Evolutionary conservation across 2,888 invertebrate species (phyloP), one percentile per base, ranked within the genome.

Genomic region (Zygaena filipendulae): DNA sequence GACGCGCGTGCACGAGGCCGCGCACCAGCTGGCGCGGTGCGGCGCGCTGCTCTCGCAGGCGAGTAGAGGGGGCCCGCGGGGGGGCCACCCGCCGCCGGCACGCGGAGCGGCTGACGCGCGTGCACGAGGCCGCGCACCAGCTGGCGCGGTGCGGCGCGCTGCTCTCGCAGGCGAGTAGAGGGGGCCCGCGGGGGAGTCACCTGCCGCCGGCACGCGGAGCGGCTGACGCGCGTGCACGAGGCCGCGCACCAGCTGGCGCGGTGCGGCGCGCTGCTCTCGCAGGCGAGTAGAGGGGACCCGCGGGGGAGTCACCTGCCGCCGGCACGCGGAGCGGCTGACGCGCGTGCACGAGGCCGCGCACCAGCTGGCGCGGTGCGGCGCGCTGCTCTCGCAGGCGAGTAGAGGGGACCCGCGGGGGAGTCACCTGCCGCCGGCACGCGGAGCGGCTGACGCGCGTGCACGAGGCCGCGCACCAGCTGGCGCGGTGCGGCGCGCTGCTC

Each of bases 121-220:
- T 94, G 0, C 87, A 90, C 25, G 91, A 94, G 38, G 84, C 96
- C 8, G 88, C 92, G 0, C 87, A 91, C 46, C 91, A 93, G 51
- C 64, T 97, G 29, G 87, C 88, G 19, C 82, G 91, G 13, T 93
- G 95, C 52, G 90, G 92, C 58, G 86, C 88, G 30, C 69, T 91
- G 30, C 75, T 97, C 10, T 91, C 57, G 7, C 68, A 69, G 66
- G 72, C 63, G 27, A 19, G 9, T 26, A 11, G 13, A 27, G n/a
- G 8, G n/a, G 5, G n/a, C n/a, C n/a, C n/a, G n/a, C n/a, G n/a
- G 7, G 7, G 4, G 16, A 5, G n/a, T n/a, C n/a, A n/a, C n/a
- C n/a, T n/a, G n/a, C n/a, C n/a, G n/a, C n/a, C 87, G 91, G 4
- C 90, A 92, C 63, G 91, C 92, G 0, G 96, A 97, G 50, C 86